Percentiles rank a stretch among this genome's conserved stretches.
Evolutionary conservation across 2,888 invertebrate genomes (phyloP).

Genomic region (Dasypolia templi): DNA sequence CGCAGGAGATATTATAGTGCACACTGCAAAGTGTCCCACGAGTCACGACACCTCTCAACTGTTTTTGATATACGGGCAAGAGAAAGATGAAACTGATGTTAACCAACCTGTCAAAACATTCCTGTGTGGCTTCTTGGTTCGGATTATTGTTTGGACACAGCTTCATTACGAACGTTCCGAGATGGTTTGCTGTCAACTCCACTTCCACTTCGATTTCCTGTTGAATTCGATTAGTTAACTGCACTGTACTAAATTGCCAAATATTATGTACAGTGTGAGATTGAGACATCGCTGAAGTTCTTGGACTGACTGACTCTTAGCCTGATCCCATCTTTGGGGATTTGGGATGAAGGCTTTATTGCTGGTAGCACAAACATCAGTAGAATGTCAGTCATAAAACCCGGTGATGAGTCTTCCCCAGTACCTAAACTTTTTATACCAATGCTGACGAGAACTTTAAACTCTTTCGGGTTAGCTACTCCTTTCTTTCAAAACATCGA

Average conservation of each 20-base stretch:
- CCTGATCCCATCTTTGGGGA: background rate
- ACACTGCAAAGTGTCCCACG: too few relatives aligned
- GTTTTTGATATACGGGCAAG: background rate
- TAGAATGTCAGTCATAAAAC: too few relatives aligned
- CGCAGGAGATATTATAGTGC: too few relatives aligned
- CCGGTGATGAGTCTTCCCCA: background rate
- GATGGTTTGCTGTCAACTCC: slow-evolving; percentile 97
- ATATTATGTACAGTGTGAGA: slow-evolving; percentile 5
- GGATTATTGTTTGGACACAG: slow-evolving; percentile 97
- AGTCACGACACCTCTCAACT: too few relatives aligned
- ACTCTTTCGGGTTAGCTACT: background rate
- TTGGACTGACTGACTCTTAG: background rate
- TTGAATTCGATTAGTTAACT: slow-evolving; percentile 41
- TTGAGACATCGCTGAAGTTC: background rate
- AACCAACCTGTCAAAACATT: slow-evolving; percentile 94
- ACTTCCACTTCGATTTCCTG: slow-evolving; percentile 96
- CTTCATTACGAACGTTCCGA: slow-evolving; percentile 95
- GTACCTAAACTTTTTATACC: background rate
- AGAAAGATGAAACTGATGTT: background rate
- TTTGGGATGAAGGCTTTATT: background rate
- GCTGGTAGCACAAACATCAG: background rate
- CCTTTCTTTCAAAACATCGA: background rate
- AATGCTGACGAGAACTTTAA: background rate
- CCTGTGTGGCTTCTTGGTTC: slow-evolving; percentile 93
- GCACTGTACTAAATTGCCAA: slow-evolving; percentile 13